Evolutionary conservation across 2,888 invertebrate genomes (phyloP), one percentile per base, ranked within the genome.

Genomic region (Pheosia gnoma): DNA sequence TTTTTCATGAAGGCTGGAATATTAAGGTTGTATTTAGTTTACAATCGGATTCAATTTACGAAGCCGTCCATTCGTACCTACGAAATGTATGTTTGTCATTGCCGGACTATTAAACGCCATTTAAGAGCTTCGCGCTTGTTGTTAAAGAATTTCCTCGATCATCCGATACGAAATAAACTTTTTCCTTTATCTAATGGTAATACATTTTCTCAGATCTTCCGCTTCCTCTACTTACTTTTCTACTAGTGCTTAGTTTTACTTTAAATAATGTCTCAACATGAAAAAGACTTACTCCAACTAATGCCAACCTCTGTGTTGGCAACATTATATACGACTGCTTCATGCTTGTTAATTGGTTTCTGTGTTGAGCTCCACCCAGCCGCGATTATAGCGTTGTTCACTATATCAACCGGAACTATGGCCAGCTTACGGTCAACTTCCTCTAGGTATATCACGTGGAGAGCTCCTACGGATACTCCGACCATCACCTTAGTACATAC

Each of bases 1-100:
- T 0, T 7, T 11, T 39, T 54, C 4, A 70, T 58, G 47, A 60
- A 66, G 49, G 57, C 68, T 68, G 59, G 0, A 60, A 64, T 1
- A 0, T 39, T 45, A 11, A n/a, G 13, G 5, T 13, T 49, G 13
- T 49, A n/a, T 13, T 13, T 3, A 25, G 25, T 25, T 25, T 25
- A 25, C 25, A 25, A 25, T 25, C 25, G 25, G 25, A 25, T 25
- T 25, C 25, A 25, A 25, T 25, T 25, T 25, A 25, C 25, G 25
- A 25, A 25, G 25, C 25, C 25, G 2, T 25, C 25, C 25, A 25
- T 25, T 25, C 25, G 25, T 25, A 25, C 25, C 25, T 25, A 25
- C 25, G 25, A 25, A 25, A 25, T 25, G 25, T 25, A 25, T 25
- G 25, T 25, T 25, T 25, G 25, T 25, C 25, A 25, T 25, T 25